Evolutionary conservation across 2,113 vertebrate genomes (phyloP), one percentile per base, ranked within the genome.

Genomic region (Falcunculus frontatus): DNA sequence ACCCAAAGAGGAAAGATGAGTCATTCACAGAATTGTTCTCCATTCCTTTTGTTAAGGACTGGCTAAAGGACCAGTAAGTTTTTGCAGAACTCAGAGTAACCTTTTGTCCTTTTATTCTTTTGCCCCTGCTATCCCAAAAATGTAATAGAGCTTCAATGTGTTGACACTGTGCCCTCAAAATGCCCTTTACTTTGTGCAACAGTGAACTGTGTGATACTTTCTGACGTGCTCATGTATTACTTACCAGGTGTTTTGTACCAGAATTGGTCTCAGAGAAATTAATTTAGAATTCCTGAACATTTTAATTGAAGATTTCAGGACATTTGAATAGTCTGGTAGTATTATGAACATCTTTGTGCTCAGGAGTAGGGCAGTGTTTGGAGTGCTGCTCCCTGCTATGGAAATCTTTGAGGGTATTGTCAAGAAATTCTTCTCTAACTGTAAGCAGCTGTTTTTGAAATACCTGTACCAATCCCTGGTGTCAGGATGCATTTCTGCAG

Each of bases 21-120:
- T 73, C 94, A 3, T 97, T 98, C 42, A 97, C 98, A 33, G 95
- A 97, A 70, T 99, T 99, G 88, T 97, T 98, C 73, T 98, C 98
- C 70, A 99, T 99, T 93, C 99, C 99, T 4, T 99, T 99, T 96
- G 99, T 99, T 84, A 96, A 96, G 16, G 79, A 98, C 64, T 99
- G 98, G 98, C 96, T 99, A 23, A 97, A 95, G 68, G 59, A 95
- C 55, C 98, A 99, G 99, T 99, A 97, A 99, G 99, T 99, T 93
- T 57, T 8, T 59, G 57, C 67, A 68, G 10, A 70, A 25, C 50
- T 81, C 41, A 25, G 13, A 69, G 27, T 87, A 57, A 84, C 33
- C 63, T 80, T 83, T 74, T 50, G 4, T 57, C 11, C 25, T 88
- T 69, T 70, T 41, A 13, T 41, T 72, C 64, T 75, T 93, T 88